phyloP scores from a whole-genome alignment of 2,888 invertebrate species.

The Eudemis profundana region DNA sequence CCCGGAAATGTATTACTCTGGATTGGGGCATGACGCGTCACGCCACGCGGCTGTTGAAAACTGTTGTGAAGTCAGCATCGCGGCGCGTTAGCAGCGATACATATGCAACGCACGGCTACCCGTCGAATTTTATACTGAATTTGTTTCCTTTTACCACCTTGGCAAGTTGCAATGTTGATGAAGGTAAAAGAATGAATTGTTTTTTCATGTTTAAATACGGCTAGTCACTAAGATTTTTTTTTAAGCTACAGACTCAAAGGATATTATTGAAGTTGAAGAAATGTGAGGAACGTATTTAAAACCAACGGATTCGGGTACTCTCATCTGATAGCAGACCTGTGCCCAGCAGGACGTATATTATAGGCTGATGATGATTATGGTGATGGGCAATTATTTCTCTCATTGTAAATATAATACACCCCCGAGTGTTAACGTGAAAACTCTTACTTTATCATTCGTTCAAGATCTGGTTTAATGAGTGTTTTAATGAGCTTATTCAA shows the following conservation, averaged over 20 bases:
- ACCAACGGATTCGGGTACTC: too few species aligned
- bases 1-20: conserved; percentile 35
- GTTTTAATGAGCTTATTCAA: conserved; percentile 38
- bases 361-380: too few species aligned
- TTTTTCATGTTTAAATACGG: not conserved
- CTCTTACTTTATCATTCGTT: conserved; percentile 10
- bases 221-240: too few species aligned
- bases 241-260: too few species aligned
- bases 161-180: conserved; percentile 1
- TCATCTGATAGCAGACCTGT: too few species aligned
- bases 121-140: conserved; percentile 15
- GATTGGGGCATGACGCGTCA: conserved; percentile 24
- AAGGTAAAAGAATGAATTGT: too few species aligned
- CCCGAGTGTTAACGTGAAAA: conserved; percentile 6
- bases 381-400: conserved; percentile 4
- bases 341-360: too few species aligned
- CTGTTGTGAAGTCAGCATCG: conserved; percentile 30
- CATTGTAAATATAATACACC: conserved; percentile 2
- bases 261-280: too few species aligned
- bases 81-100: conserved; percentile 18
- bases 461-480: conserved; percentile 37
- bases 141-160: conserved; percentile 18
- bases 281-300: too few species aligned
- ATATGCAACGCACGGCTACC: conserved; percentile 30
- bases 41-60: conserved; percentile 28